A percentile compares a stretch with the other conserved stretches of the same genome.
Conservation (phyloP, 2,113 vertebrate genomes). For the Macquaria ambigua region DNA sequence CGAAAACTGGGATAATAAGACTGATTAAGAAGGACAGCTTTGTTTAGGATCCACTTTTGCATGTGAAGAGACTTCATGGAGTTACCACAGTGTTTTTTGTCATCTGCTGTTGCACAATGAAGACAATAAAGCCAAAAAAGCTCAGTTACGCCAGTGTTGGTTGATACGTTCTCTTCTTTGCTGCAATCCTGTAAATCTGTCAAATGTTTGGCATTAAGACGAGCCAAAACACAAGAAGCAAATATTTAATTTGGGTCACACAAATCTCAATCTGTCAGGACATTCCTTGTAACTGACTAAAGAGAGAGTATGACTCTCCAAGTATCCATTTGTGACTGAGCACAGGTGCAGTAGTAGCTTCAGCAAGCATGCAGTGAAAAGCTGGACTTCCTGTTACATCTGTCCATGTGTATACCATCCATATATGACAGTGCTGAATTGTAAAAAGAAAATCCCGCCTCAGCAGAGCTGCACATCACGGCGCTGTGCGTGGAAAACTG, state of each 20-base stretch:
- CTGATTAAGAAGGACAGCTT: too few species aligned
- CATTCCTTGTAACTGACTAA: too few species aligned
- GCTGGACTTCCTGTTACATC: neutral
- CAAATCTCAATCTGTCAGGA: too few species aligned
- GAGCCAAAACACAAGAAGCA: too few species aligned
- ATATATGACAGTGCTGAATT: neutral
- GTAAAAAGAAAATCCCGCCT: neutral
- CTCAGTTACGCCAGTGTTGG: neutral
- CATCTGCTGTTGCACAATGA: neutral
- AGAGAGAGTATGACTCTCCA: too few species aligned
- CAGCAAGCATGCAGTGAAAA: neutral
- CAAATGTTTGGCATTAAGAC: too few species aligned
- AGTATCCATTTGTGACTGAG: neutral
- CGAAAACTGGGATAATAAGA: too few species aligned
- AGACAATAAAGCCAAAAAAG: neutral
- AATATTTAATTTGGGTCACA: too few species aligned
- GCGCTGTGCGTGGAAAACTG: conserved; percentile 1
- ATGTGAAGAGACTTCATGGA: too few species aligned
- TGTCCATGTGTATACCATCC: neutral
- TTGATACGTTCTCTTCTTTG: neutral
- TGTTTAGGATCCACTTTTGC: too few species aligned
- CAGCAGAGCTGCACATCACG: conserved; percentile 19
- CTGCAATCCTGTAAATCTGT: too few species aligned
- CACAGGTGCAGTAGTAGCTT: neutral
- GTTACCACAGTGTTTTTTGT: too few species aligned